These are phyloP conservation scores for Nixonia krombeini DNA, from an alignment of 1,140 invertebrate genomes.

Conservation along the genomic window DNA sequence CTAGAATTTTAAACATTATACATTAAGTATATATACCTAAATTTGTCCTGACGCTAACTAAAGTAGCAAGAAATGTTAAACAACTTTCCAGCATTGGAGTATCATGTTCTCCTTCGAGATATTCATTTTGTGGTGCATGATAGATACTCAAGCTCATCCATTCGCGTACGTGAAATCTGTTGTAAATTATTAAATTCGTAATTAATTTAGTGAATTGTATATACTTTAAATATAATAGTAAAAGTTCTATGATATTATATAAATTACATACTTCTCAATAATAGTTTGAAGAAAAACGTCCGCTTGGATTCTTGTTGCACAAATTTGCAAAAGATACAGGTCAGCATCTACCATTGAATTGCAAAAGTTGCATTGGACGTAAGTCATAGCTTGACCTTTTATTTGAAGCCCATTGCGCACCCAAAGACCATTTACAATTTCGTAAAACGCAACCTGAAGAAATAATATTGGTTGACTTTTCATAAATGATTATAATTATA, in stretches of 20 bases:
- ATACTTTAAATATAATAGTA: slow-evolving; percentile 5
- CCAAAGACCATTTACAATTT: slow-evolving; percentile 95
- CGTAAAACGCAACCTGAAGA: slow-evolving; percentile 91
- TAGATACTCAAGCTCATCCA: slow-evolving; percentile 86
- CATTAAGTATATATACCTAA: slow-evolving; percentile 75
- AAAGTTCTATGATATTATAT: too few species aligned
- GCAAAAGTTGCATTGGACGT: slow-evolving; percentile 98
- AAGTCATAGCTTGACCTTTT: slow-evolving; percentile 98
- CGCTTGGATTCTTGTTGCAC: slow-evolving; percentile 88
- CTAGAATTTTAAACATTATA: slow-evolving; percentile 3
- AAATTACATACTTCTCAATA: slow-evolving; percentile 83
- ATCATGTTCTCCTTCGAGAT: slow-evolving; percentile 83
- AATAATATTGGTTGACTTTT: too few species aligned
- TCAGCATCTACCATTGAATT: slow-evolving; percentile 98
- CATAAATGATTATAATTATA: too few species aligned
- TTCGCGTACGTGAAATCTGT: slow-evolving; percentile 85
- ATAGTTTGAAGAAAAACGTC: slow-evolving; percentile 89
- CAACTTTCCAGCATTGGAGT: slow-evolving; percentile 93
- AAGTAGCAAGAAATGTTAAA: slow-evolving; percentile 89
- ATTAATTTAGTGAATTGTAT: slow-evolving; percentile 12
- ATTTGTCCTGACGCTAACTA: slow-evolving; percentile 93
- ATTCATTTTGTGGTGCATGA: slow-evolving; percentile 74
- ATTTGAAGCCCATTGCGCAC: slow-evolving; percentile 97
- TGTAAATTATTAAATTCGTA: slow-evolving; percentile 6
- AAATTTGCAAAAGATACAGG: slow-evolving; percentile 93